Evolutionary conservation across 2,113 vertebrate genomes (phyloP).

Genomic region (Motacilla tschutschensis): DNA sequence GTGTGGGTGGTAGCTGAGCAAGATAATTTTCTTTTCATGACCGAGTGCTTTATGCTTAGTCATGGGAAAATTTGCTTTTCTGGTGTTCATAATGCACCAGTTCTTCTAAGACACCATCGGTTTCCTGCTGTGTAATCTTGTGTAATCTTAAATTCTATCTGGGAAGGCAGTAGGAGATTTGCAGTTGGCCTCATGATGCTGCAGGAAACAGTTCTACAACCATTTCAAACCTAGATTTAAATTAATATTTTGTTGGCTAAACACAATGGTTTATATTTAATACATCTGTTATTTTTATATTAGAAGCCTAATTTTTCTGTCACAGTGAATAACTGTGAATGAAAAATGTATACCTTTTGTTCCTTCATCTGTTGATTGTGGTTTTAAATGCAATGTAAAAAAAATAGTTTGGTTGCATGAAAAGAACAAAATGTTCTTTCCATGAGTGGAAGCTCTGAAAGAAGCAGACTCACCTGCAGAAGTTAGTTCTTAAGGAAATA

Average conservation of each 20-base stretch:
- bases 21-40: background rate
- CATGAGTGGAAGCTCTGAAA: conserved; percentile 40
- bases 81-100: background rate
- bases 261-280: background rate
- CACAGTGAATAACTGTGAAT: conserved; percentile 44
- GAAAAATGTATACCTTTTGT: conserved; percentile 19
- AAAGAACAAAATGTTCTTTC: conserved; percentile 37
- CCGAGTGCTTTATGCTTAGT: background rate
- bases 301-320: conserved; percentile 36
- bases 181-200: background rate
- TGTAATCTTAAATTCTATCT: background rate
- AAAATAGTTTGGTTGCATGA: conserved; percentile 24
- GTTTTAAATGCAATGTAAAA: background rate
- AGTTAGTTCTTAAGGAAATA: conserved; percentile 54
- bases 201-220: background rate
- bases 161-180: background rate
- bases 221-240: background rate
- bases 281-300: conserved; percentile 1
- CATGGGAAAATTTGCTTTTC: background rate
- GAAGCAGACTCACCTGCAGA: conserved; percentile 37
- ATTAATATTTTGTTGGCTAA: background rate
- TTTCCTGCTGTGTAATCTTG: accelerated
- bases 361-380: conserved; percentile 49
- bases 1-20: background rate
- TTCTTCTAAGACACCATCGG: background rate